Percentiles rank a stretch among this genome's conserved stretches.
Conservation (phyloP, 2,113 vertebrate genomes). For the Panthera leo region DNA sequence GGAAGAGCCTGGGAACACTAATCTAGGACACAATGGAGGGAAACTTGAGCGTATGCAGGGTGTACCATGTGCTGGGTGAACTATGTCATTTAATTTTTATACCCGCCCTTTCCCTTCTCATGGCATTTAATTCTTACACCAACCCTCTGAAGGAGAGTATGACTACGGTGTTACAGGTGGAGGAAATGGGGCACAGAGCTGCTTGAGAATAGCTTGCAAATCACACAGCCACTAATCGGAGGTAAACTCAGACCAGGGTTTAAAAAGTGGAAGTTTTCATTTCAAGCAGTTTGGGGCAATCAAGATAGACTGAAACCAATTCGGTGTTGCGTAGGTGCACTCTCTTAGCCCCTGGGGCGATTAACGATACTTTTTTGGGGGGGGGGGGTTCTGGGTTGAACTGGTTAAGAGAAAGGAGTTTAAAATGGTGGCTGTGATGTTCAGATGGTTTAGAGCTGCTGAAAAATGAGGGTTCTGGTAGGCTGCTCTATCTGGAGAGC, state of each 20-base stretch:
- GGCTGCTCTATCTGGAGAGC: background rate
- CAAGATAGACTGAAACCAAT: background rate
- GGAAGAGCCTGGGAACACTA: background rate
- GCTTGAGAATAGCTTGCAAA: background rate
- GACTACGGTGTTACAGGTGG: background rate
- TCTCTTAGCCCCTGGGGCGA: background rate
- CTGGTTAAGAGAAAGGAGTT: conserved; percentile 32
- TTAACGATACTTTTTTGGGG: background rate
- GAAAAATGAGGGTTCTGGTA: background rate
- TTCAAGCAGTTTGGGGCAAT: background rate
- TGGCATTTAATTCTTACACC: conserved; percentile 13
- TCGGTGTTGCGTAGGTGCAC: background rate
- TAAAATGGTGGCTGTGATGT: background rate
- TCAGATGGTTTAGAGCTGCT: background rate
- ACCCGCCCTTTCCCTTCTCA: background rate
- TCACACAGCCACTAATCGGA: background rate
- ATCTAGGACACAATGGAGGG: background rate
- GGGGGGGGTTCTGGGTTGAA: background rate
- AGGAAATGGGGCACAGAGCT: background rate
- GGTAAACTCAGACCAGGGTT: background rate
- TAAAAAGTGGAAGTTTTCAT: background rate
- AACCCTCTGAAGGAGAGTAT: background rate
- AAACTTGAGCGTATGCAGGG: background rate
- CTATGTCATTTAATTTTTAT: background rate
- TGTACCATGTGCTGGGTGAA: background rate